Percentiles rank a stretch among this genome's conserved stretches.
phyloP scores from a whole-genome alignment of 2,797 vertebrate genomes.

The Netta rufina region DNA sequence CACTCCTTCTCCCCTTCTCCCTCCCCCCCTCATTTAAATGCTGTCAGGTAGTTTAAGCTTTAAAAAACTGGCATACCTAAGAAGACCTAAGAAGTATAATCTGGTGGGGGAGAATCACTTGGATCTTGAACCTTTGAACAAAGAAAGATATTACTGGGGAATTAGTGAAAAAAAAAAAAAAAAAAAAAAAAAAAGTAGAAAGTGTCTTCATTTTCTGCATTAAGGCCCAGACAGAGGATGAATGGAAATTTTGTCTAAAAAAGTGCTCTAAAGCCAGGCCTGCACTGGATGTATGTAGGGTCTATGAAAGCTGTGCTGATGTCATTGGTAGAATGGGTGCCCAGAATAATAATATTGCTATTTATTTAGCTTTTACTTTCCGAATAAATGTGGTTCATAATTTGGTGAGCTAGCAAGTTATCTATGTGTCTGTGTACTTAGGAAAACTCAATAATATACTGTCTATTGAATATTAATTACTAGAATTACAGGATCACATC shows the following conservation, averaged over 20 bases:
- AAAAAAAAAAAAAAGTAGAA: background rate
- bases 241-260: background rate
- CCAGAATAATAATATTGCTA: background rate
- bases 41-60: background rate
- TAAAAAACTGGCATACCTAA: background rate
- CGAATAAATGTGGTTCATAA: background rate
- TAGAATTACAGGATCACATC: background rate
- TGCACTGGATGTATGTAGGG: background rate
- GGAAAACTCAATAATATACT: background rate
- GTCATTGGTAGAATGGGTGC: background rate
- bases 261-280: background rate
- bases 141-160: background rate
- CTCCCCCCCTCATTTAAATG: background rate
- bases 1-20: too few relatives aligned
- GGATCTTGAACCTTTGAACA: background rate
- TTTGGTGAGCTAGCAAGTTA: background rate
- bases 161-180: background rate
- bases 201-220: background rate
- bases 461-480: background rate
- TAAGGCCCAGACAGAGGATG: background rate
- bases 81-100: background rate
- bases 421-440: background rate
- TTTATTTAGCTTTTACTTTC: background rate
- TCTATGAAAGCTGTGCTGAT: background rate
- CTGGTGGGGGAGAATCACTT: background rate